Evolutionary conservation across 2,888 invertebrate genomes (phyloP).

Genomic region (Brachypalpus laphriformis): DNA sequence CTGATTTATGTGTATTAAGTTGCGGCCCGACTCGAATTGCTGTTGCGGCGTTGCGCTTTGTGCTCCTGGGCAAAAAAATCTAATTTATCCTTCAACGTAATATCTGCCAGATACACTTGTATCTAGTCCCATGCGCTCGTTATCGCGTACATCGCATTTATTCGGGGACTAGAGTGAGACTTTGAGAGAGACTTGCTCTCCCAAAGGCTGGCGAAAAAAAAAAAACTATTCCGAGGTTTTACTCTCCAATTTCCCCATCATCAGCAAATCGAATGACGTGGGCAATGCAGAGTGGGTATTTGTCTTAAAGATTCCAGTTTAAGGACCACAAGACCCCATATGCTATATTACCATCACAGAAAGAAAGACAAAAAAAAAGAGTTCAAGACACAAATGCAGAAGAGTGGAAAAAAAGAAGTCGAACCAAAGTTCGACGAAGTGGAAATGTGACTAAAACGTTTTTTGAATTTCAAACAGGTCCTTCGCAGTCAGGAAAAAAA

Average conservation of each 20-base stretch:
- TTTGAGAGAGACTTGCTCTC: neutral
- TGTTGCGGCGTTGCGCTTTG: slow-evolving; percentile 52
- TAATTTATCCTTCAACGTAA: slow-evolving; percentile 49
- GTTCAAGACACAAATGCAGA: slow-evolving; percentile 17
- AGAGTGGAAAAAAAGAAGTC: slow-evolving; percentile 16
- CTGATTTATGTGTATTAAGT: slow-evolving; percentile 68
- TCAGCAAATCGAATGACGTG: slow-evolving; percentile 58
- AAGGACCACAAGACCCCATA: slow-evolving; percentile 22
- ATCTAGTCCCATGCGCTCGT: slow-evolving; percentile 33
- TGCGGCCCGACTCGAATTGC: slow-evolving; percentile 46
- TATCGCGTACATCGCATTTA: slow-evolving; percentile 34
- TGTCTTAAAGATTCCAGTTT: slow-evolving; percentile 43
- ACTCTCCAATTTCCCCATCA: slow-evolving; percentile 38
- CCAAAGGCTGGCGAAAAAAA: slow-evolving; percentile 9
- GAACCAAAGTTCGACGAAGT: slow-evolving; percentile 61
- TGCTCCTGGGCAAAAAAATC: slow-evolving; percentile 52
- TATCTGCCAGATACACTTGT: slow-evolving; percentile 58
- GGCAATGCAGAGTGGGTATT: slow-evolving; percentile 52
- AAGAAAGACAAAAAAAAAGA: neutral
- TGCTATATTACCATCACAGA: slow-evolving; percentile 1
- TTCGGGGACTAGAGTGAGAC: neutral
- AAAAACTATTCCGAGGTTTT: slow-evolving; percentile 36
- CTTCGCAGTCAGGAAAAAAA: slow-evolving; percentile 13
- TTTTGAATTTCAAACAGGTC: slow-evolving; percentile 69
- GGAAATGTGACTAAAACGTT: slow-evolving; percentile 74